Evolutionary conservation across 2,888 invertebrate species (phyloP).

Genomic region (Hirtodrosophila alboralis): DNA sequence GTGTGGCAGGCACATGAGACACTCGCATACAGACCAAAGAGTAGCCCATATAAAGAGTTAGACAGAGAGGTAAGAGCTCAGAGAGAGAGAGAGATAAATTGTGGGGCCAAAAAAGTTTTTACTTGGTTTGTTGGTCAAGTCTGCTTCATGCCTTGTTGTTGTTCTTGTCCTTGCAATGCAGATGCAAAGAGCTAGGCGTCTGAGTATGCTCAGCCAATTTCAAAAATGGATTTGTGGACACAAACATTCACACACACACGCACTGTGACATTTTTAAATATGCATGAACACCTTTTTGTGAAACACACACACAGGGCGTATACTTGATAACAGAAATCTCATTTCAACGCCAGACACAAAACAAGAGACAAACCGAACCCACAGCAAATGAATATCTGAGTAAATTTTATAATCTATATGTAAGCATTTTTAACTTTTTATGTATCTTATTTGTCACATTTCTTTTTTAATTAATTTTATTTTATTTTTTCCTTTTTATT

Average conservation of each 20-base stretch:
- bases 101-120: constrained; percentile 38
- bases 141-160: constrained; percentile 28
- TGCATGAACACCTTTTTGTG: constrained; percentile 70
- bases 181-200: constrained; percentile 33
- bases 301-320: constrained; percentile 48
- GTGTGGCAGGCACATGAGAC: constrained; percentile 57
- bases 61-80: background rate
- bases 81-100: background rate
- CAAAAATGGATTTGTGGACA: constrained; percentile 64
- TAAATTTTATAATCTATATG: constrained; percentile 10
- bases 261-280: constrained; percentile 64
- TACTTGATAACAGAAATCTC: constrained; percentile 68
- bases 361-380: constrained; percentile 27
- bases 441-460: constrained; percentile 6
- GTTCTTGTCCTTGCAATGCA: constrained; percentile 38
- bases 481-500: too few species aligned
- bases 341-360: constrained; percentile 44
- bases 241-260: constrained; percentile 20
- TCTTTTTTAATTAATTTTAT: constrained; percentile 30
- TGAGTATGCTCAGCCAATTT: constrained; percentile 40
- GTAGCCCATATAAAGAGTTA: constrained; percentile 2
- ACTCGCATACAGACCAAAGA: constrained; percentile 24
- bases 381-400: constrained; percentile 8
- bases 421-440: constrained; percentile 1
- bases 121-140: constrained; percentile 39